Evolutionary conservation across 53 echinoderm and acorn worm genomes (phyloP), one percentile per base, ranked within the genome.

Genomic region (Echinometra lucunter): DNA sequence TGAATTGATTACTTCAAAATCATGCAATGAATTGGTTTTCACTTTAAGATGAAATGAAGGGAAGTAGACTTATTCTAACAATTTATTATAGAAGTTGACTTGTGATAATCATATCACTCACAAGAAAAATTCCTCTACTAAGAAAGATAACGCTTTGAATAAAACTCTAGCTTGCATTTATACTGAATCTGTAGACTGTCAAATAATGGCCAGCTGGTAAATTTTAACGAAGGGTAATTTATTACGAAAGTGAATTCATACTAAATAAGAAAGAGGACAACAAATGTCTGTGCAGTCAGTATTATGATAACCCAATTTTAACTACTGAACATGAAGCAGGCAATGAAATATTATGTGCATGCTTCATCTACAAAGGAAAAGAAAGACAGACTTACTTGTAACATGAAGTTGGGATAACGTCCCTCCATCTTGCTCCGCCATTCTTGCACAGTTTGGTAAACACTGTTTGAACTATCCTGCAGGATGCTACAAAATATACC

Each of bases 391-490:
- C 91, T 91, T 70, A 91, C 91, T 91, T 44, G 91, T 91, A 45
- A 91, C 91, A 28, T 91, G 91, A 28, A 91, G 91, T 30, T 91
- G 91, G 69, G 91, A 91, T 45, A 91, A 27, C 15, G 66, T 91
- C 91, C 91, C 91, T 7, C 91, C 91, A 66, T 91, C 91, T 91
- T 67, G 91, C 66, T 91, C 91, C 13, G 91, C 91, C 91, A 91
- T 91, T 40, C 3, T 16, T 85, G 85, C 49, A 85, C 85, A n/a
- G n/a, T 15, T 47, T 8, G 49, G 38, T 49, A 28, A 85, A 85
- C n/a, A 49, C 30, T 10, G 49, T 49, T 47, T n/a, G 49, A 47
- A 85, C 45, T 47, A 85, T 85, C 85, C 85, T 49, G 17, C 49
- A 2, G 30, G 47, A n/a, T 3, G 49, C 85, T 85, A n/a, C n/a